These are phyloP conservation scores for Gymnopithys bicolor DNA, from an alignment of 2,797 vertebrate genomes.

Conservation along the genomic window DNA sequence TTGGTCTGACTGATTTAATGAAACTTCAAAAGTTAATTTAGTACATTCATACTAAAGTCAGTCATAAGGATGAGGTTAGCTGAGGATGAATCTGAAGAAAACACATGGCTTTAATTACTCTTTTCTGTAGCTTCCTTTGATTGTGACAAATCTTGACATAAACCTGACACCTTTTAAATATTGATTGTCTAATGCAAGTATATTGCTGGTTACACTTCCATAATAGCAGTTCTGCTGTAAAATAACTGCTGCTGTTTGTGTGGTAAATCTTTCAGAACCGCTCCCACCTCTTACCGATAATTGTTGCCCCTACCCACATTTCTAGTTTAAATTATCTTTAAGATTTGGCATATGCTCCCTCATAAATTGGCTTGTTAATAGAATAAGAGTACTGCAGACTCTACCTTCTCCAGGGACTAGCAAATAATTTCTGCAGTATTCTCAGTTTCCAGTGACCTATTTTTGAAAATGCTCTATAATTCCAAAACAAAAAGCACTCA, in stretches of 20 bases:
- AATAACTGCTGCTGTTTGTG: neutral
- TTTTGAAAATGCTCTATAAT: constrained; percentile 29
- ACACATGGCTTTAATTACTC: neutral
- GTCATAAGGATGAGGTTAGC: neutral
- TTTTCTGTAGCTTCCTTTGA: neutral
- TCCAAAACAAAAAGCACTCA: constrained; percentile 34
- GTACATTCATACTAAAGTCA: neutral
- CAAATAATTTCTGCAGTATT: constrained; percentile 54
- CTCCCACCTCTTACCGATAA: neutral
- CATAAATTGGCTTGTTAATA: constrained; percentile 33
- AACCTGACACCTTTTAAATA: neutral
- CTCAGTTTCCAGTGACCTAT: constrained; percentile 34
- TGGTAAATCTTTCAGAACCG: neutral
- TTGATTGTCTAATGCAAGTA: neutral
- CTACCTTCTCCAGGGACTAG: constrained; percentile 41
- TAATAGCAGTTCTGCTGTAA: neutral
- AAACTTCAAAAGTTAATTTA: neutral
- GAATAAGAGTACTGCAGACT: constrained; percentile 12
- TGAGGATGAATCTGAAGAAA: neutral
- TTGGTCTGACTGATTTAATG: neutral
- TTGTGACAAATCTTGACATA: neutral
- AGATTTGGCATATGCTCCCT: neutral
- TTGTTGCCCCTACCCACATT: neutral
- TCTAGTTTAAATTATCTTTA: constrained; percentile 15
- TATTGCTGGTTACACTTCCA: neutral